phyloP scores from a whole-genome alignment of 2,888 invertebrate genomes.

The Ichneumon xanthorius region DNA sequence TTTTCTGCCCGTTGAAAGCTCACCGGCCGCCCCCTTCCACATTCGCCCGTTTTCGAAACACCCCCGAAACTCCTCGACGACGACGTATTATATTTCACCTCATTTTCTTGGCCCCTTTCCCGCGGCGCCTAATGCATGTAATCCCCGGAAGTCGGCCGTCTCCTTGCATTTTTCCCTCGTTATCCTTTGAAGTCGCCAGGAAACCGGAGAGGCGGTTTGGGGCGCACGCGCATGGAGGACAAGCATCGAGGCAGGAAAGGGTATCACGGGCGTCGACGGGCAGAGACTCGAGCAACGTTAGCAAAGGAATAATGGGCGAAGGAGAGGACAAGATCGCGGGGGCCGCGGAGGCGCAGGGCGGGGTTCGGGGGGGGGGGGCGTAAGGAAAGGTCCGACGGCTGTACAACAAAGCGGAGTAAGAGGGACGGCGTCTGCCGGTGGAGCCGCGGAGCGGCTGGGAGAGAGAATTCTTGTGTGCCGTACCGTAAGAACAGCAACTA shows the following conservation, averaged over 20 bases:
- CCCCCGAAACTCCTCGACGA: not conserved
- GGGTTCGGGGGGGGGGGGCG: not conserved
- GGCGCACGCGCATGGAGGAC: not conserved
- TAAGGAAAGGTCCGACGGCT: not conserved
- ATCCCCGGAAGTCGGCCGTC: conserved; percentile 49
- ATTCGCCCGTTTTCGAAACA: not conserved
- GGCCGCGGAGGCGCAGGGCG: not conserved
- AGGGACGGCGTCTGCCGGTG: not conserved
- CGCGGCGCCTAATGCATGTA: conserved; percentile 49
- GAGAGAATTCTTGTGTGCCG: not conserved
- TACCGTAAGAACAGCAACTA: not conserved
- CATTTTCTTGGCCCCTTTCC: not conserved
- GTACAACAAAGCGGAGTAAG: not conserved
- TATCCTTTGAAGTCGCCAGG: conserved; percentile 63
- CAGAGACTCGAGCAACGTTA: conserved; percentile 39
- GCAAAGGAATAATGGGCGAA: conserved; percentile 57
- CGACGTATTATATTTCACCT: conserved; percentile 4
- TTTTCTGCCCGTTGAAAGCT: not conserved
- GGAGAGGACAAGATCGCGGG: conserved; percentile 24
- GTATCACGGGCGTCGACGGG: conserved; percentile 3
- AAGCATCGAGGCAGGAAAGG: conserved; percentile 36
- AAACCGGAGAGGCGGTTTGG: conserved; percentile 18
- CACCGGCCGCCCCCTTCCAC: no score
- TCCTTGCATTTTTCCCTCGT: conserved; percentile 67
- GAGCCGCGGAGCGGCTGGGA: not conserved